Conservation (phyloP, 2,888 invertebrate genomes). For the Phytoseiulus persimilis region DNA sequence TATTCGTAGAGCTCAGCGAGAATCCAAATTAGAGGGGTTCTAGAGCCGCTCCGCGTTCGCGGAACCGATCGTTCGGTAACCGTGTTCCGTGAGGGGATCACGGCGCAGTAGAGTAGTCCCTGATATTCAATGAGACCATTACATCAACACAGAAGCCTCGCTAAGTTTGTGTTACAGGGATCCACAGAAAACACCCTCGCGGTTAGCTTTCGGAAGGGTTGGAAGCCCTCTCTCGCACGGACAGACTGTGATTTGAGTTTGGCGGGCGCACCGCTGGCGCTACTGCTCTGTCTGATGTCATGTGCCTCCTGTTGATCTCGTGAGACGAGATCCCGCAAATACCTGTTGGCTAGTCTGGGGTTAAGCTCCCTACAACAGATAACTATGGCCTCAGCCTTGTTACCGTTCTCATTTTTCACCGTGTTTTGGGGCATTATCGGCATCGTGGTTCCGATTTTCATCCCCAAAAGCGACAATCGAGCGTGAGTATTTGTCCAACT, state of each 20-base stretch:
- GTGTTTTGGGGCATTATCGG: slow-evolving; percentile 22
- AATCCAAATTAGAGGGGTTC: no score
- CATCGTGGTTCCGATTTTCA: slow-evolving; percentile 16
- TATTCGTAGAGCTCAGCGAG: no score
- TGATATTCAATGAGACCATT: no score
- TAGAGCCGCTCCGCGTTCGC: no score
- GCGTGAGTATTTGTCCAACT: background rate
- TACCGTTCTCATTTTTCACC: slow-evolving; percentile 14
- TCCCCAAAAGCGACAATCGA: slow-evolving; percentile 21
- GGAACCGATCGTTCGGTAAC: no score
- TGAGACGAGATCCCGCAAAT: background rate
- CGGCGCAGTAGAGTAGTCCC: no score
- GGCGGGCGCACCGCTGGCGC: background rate
- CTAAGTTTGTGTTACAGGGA: no score
- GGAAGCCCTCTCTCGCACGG: background rate
- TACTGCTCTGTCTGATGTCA: slow-evolving; percentile 28
- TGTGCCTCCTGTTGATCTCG: slow-evolving; percentile 38
- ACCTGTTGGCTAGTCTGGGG: background rate
- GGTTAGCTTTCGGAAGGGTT: no score
- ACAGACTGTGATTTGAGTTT: background rate
- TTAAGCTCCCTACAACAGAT: background rate
- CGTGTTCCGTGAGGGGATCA: no score
- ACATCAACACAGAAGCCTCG: no score
- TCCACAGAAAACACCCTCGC: no score
- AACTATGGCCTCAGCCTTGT: background rate